These are phyloP conservation scores for Tricholaema leucomelas DNA, from an alignment of 2,113 vertebrate species.

Conservation along the genomic window DNA sequence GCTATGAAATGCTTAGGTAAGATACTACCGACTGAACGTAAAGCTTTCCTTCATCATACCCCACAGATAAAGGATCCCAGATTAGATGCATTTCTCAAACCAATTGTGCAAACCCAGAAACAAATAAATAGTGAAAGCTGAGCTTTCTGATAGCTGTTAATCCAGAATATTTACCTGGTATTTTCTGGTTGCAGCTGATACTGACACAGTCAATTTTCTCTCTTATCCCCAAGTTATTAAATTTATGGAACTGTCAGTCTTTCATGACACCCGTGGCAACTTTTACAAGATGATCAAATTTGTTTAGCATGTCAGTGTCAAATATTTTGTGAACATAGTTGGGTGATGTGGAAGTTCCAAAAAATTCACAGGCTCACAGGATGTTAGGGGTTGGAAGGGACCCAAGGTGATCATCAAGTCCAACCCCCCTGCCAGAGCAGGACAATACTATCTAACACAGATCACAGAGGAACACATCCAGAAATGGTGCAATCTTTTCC, in stretches of 20 bases:
- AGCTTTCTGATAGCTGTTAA: not conserved
- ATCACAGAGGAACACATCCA: too few species aligned
- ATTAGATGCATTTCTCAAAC: not conserved
- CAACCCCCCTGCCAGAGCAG: too few species aligned
- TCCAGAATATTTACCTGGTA: not conserved
- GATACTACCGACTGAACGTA: not conserved
- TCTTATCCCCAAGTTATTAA: not conserved
- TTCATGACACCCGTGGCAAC: not conserved
- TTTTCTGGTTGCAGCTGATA: not conserved
- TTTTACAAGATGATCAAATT: not conserved
- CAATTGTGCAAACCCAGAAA: not conserved
- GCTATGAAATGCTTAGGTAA: not conserved
- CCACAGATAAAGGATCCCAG: not conserved
- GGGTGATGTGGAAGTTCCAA: not conserved
- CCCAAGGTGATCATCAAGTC: too few species aligned
- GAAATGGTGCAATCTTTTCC: not conserved
- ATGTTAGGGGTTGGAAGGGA: too few species aligned
- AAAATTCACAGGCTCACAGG: too few species aligned
- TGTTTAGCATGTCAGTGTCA: not conserved
- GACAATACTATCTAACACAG: too few species aligned
- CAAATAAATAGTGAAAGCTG: not conserved
- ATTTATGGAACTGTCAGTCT: slow-evolving; percentile 4
- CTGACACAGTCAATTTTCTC: not conserved
- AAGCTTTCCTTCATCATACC: not conserved
- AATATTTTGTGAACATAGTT: not conserved